Base-by-base conservation (phyloP, 2,797 vertebrate species). In the Poeciliopsis gracilis region DNA sequence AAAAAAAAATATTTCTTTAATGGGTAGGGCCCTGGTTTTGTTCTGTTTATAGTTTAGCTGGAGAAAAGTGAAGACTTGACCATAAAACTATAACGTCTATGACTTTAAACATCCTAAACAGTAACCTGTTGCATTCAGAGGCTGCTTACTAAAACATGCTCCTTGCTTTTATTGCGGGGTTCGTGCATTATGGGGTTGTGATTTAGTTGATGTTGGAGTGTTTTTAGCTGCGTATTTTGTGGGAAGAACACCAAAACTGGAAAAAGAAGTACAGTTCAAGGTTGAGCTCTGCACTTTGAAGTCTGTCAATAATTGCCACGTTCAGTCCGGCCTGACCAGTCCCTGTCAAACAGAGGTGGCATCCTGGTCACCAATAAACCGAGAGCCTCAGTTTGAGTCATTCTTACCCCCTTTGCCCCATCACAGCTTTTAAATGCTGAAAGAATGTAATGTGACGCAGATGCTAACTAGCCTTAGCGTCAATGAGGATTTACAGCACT, bases 241-340 rank as follows among this genome's bases (percentile, higher is more conserved):
- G 18, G 33, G 16, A 66, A 41, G 20, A 25, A 41, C 8, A 67
- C 8, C 8, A 66, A 66, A 66, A 66, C 36, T 10, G 0, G 4
- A 10, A 38, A 36, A 11, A 10, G 11, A 38, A 67, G 20, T 67
- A 10, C 63, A 4, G 7, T 3, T 66, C 33, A 66, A 51, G 18
- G 47, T 25, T 1, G 30, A 28, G 11, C 28, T 49, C 53, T 92
- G 90, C 8, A 92, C 93, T 92, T 92, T 93, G 80, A 25, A 83
- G 18, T 86, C 86, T 88, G 92, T 92, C 80, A 93, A 91, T 91
- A 73, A 82, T 86, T 91, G 76, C 88, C 80, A 41, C 33, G 12
- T 2, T 75, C 20, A 1, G 0, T 28, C 28, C 11, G 47, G 47
- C 11, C 13, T 2, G 0, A n/a, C 23, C 82, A 77, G 77, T 83